phyloP scores from a whole-genome alignment of 2,888 invertebrate genomes.

The Drosophila setosimentum region DNA sequence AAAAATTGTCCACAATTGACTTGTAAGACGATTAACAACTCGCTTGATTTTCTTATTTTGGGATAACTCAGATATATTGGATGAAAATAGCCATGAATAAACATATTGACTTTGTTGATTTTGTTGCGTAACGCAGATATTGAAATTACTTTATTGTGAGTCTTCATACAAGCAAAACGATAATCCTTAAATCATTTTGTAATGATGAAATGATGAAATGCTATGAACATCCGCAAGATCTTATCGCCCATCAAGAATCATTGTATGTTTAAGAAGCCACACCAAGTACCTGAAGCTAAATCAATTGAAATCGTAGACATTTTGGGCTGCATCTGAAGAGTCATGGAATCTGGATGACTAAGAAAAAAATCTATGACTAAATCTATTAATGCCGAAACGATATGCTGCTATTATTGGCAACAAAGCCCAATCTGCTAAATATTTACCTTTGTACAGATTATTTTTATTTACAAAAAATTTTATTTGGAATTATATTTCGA shows the following conservation, averaged over 20 bases:
- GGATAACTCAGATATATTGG: neutral
- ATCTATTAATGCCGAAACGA: neutral
- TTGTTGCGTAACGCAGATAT: neutral
- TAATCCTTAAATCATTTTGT: no score
- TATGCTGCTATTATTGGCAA: no score
- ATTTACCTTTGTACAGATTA: neutral
- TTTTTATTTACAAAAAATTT: neutral
- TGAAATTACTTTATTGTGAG: neutral
- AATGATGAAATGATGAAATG: neutral
- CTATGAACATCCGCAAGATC: neutral
- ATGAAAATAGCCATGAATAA: neutral
- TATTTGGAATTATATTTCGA: neutral
- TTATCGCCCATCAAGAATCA: neutral
- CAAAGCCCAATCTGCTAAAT: neutral
- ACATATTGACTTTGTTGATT: neutral
- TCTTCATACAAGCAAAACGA: neutral
- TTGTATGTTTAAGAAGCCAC: neutral
- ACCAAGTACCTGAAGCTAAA: neutral
- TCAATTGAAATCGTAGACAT: neutral
- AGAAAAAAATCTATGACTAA: neutral
- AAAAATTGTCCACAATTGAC: neutral
- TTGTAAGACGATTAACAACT: neutral
- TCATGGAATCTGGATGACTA: neutral
- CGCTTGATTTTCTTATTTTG: neutral
- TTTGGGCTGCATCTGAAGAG: neutral